These are phyloP conservation scores for Chrysopilus asiliformis DNA, from an alignment of 2,888 invertebrate genomes.

Conservation along the genomic window DNA sequence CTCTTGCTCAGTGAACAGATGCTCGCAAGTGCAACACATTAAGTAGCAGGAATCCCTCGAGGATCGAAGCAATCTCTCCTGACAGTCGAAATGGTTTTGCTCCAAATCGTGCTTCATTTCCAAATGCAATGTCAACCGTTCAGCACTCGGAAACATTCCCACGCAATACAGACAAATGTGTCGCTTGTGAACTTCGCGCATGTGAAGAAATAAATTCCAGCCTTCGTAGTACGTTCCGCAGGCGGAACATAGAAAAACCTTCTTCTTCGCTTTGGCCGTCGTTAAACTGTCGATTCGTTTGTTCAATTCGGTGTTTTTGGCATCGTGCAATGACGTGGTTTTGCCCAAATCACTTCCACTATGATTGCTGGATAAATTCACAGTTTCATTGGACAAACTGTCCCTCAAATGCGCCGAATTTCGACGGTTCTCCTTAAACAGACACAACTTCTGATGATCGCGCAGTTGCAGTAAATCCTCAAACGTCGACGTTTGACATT, in stretches of 20 bases:
- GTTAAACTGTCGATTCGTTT: background rate
- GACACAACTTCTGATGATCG: slow-evolving; percentile 54
- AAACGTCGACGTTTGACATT: slow-evolving; percentile 55
- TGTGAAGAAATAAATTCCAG: slow-evolving; percentile 74
- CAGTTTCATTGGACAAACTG: background rate
- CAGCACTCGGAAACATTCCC: slow-evolving; percentile 68
- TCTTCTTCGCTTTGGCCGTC: slow-evolving; percentile 24
- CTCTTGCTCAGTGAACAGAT: slow-evolving; percentile 60
- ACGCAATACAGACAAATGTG: slow-evolving; percentile 74
- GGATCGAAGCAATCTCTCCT: slow-evolving; percentile 51
- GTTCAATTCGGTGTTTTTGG: background rate
- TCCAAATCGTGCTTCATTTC: slow-evolving; percentile 64
- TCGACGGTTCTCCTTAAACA: slow-evolving; percentile 12
- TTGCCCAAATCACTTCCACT: background rate
- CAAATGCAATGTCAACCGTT: slow-evolving; percentile 64
- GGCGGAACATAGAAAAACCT: slow-evolving; percentile 68
- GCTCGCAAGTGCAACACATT: slow-evolving; percentile 70
- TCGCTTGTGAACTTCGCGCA: slow-evolving; percentile 67
- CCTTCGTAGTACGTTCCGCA: slow-evolving; percentile 76
- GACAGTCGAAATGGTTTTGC: slow-evolving; percentile 51
- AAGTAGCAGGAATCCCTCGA: slow-evolving; percentile 58
- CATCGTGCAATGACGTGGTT: too few relatives aligned
- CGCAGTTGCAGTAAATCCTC: slow-evolving; percentile 51
- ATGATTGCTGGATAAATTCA: too few relatives aligned
- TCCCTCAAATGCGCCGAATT: background rate